Conservation (phyloP, 2,113 vertebrate species). For the Heloderma charlesbogerti region DNA sequence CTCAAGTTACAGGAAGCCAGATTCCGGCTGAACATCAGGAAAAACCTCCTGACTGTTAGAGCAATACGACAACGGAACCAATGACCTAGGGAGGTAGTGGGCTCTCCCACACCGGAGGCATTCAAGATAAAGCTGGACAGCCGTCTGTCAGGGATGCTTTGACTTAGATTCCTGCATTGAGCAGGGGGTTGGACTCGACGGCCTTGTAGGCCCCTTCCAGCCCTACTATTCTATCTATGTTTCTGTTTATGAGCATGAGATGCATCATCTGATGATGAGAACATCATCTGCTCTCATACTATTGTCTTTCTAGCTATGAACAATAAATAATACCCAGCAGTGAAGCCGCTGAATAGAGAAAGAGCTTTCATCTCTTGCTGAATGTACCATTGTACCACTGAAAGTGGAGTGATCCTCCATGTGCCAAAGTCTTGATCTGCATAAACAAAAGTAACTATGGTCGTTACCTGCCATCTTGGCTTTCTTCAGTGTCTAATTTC, state of each 20-base stretch:
- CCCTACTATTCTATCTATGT: too few species aligned
- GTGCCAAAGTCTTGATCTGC: background rate
- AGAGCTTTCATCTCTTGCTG: background rate
- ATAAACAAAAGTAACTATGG: conserved; percentile 10
- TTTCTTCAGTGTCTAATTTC: background rate
- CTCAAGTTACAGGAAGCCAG: too few species aligned
- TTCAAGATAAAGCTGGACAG: too few species aligned
- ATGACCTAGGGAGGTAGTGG: too few species aligned
- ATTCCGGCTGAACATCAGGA: too few species aligned
- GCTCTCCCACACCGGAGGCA: too few species aligned
- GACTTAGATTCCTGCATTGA: too few species aligned
- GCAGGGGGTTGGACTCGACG: too few species aligned
- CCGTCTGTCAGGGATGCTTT: too few species aligned
- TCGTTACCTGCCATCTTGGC: background rate
- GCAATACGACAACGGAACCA: too few species aligned
- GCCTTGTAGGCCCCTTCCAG: too few species aligned
- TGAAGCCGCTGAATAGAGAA: conserved; percentile 18
- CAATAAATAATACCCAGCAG: background rate
- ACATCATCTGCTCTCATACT: background rate
- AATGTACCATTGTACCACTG: conserved; percentile 21
- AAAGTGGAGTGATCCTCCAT: background rate
- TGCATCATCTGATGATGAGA: conserved; percentile 40
- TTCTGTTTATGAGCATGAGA: conserved; percentile 40
- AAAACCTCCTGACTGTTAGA: too few species aligned
- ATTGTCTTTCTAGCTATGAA: conserved; percentile 15